Evolutionary conservation across 2,113 vertebrate species (phyloP).

Genomic region (Passer domesticus): DNA sequence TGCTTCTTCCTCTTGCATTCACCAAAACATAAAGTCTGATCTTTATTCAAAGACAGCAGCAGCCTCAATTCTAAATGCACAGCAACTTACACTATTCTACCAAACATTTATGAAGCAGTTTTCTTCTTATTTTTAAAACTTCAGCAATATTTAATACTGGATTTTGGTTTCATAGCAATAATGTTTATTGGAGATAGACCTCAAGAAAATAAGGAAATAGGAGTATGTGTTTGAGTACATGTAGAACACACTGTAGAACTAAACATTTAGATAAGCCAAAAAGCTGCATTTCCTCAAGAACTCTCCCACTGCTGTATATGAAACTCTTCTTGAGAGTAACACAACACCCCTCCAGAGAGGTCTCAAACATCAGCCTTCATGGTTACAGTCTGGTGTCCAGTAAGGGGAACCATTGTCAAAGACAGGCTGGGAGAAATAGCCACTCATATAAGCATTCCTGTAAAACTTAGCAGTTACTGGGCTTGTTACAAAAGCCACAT

Average conservation of each 20-base stretch:
- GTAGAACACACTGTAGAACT: background rate
- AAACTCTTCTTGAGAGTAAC: slow-evolving; percentile 52
- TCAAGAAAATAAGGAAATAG: slow-evolving; percentile 24
- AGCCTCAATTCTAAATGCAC: background rate
- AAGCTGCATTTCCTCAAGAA: slow-evolving; percentile 5
- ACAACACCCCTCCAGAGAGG: slow-evolving; percentile 53
- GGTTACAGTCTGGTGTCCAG: slow-evolving; percentile 52
- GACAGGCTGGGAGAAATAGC: slow-evolving; percentile 41
- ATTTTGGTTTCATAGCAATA: background rate
- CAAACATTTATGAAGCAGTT: background rate
- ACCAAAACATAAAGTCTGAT: background rate
- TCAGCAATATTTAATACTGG: background rate
- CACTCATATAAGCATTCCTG: background rate
- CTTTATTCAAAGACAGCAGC: background rate
- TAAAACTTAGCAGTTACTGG: slow-evolving; percentile 21
- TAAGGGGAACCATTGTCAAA: slow-evolving; percentile 60
- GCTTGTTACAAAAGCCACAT: slow-evolving; percentile 29
- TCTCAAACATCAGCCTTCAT: slow-evolving; percentile 34
- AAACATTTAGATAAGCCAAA: slow-evolving; percentile 44
- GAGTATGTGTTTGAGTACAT: slow-evolving; percentile 15
- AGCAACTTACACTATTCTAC: background rate
- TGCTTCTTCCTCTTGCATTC: background rate
- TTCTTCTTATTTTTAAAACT: background rate
- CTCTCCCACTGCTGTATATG: background rate
- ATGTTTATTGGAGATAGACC: slow-evolving; percentile 12